phyloP scores from a whole-genome alignment of 1,140 invertebrate species.

The Pachyrhynchus sulphureomaculatus region DNA sequence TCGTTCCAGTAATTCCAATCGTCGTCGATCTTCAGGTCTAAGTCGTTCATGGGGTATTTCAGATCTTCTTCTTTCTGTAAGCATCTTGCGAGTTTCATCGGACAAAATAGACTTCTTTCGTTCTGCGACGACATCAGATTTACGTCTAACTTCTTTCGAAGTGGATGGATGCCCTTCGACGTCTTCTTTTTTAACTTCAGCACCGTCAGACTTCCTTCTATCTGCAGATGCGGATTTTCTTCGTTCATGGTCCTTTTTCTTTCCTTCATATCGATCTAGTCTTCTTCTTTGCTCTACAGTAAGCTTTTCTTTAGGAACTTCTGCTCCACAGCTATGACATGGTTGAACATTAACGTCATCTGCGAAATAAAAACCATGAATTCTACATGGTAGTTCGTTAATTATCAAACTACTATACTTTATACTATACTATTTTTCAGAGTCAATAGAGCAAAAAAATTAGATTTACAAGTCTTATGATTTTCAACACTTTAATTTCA shows the following conservation, averaged over 20 bases:
- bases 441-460: no score
- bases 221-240: constrained; percentile 17
- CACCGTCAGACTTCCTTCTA: constrained; percentile 3
- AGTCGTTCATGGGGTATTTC: constrained; percentile 4
- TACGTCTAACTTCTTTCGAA: constrained; percentile 13
- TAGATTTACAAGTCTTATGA: no score
- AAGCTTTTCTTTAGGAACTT: constrained; percentile 18
- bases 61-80: constrained; percentile 8
- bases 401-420: constrained; percentile 1
- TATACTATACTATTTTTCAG: no score
- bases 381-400: neutral
- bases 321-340: constrained; percentile 17
- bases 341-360: constrained; percentile 14
- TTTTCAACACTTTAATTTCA: no score
- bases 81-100: constrained; percentile 7
- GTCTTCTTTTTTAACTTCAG: no score
- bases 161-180: neutral
- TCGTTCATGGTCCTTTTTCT: neutral
- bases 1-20: constrained; percentile 10
- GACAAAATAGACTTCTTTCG: constrained; percentile 20
- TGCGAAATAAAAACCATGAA: neutral
- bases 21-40: constrained; percentile 6
- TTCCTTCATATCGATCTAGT: constrained; percentile 22
- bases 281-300: constrained; percentile 24
- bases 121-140: constrained; percentile 17